A percentile compares a stretch with the other conserved stretches of the same genome.
These are phyloP conservation scores for Sericinus montela DNA, from an alignment of 2,888 invertebrate species.

Conservation along the genomic window DNA sequence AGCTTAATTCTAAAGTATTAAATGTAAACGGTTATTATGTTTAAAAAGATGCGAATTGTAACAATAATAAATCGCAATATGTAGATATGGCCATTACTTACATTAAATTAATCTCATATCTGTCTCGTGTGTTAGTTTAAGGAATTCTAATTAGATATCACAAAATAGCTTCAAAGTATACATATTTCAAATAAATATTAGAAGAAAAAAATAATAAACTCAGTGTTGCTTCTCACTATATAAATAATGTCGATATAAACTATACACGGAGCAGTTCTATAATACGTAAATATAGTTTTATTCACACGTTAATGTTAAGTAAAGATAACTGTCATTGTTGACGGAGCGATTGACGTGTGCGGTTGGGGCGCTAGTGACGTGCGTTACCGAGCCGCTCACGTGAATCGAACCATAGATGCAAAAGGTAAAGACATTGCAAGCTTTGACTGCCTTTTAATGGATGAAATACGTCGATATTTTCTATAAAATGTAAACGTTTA, in stretches of 20 bases:
- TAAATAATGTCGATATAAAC: constrained; percentile 38
- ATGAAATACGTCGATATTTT: constrained; percentile 70
- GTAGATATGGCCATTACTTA: constrained; percentile 3
- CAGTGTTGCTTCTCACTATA: constrained; percentile 71
- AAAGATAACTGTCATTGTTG: constrained; percentile 55
- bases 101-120: constrained; percentile 6
- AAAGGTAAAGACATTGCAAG: constrained; percentile 53
- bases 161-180: constrained; percentile 72
- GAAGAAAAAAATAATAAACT: constrained; percentile 42
- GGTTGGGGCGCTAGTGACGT: constrained; percentile 19
- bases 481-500: constrained; percentile 69
- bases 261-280: constrained; percentile 69
- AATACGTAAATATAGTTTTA: constrained; percentile 74
- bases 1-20: constrained; percentile 28
- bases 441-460: constrained; percentile 65
- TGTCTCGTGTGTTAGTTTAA: constrained; percentile 41
- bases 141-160: constrained; percentile 61
- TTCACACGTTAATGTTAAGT: constrained; percentile 68
- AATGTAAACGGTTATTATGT: background rate
- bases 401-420: constrained; percentile 37
- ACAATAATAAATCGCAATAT: background rate
- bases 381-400: constrained; percentile 20
- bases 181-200: constrained; percentile 54
- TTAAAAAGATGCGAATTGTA: background rate
- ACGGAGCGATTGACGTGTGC: constrained; percentile 18